phyloP scores from a whole-genome alignment of 2,888 invertebrate species.

The Seladonia tumulorum region DNA sequence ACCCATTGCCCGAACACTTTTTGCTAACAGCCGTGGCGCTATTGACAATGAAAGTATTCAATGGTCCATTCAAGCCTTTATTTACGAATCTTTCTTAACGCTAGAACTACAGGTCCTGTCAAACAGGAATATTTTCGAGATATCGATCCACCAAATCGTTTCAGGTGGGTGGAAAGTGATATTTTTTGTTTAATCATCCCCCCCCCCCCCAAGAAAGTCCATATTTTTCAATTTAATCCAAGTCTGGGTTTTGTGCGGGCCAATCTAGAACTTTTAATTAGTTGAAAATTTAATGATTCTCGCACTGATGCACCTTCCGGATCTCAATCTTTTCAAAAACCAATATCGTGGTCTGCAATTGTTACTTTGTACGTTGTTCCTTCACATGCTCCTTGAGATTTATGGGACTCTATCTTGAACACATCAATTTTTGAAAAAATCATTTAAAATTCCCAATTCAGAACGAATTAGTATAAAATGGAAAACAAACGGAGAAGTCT shows the following conservation, averaged over 20 bases:
- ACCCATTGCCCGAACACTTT: slow-evolving; percentile 59
- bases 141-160: background rate
- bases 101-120: background rate
- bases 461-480: background rate
- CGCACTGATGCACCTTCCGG: too few species aligned
- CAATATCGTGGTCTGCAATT: too few species aligned
- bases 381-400: too few species aligned
- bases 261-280: background rate
- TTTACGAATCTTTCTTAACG: background rate
- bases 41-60: background rate
- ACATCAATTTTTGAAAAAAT: too few species aligned
- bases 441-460: background rate
- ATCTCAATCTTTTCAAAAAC: too few species aligned
- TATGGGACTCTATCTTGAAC: too few species aligned
- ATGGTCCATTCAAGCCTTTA: background rate
- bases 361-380: too few species aligned
- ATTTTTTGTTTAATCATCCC: background rate
- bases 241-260: background rate
- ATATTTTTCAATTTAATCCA: background rate
- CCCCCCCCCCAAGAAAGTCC: background rate
- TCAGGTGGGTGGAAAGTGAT: background rate
- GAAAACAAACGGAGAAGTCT: background rate
- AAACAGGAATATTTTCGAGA: background rate
- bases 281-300: too few species aligned
- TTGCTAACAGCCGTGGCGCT: slow-evolving; percentile 63